Conservation (phyloP, 1,140 invertebrate species). For the Drosophila kurseongensis region DNA sequence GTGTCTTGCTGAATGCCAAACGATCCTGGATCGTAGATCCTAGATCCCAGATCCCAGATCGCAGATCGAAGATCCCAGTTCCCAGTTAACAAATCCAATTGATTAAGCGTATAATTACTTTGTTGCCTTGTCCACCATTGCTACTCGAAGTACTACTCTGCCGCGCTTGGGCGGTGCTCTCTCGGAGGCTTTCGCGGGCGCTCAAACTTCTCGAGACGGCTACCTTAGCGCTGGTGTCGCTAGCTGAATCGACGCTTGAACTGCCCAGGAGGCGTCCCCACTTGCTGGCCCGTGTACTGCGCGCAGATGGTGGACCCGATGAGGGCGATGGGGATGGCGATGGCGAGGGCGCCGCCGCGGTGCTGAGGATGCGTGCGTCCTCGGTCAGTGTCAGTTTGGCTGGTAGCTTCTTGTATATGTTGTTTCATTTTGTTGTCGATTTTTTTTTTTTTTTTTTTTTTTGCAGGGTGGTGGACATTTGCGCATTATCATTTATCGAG, state of each 20-base stretch:
- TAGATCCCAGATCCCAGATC: neutral
- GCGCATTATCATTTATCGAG: slow-evolving; percentile 18
- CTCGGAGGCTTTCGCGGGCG: slow-evolving; percentile 87
- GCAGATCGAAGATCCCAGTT: neutral
- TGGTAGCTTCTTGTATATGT: slow-evolving; percentile 84
- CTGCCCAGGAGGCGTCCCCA: slow-evolving; percentile 93
- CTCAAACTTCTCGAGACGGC: slow-evolving; percentile 89
- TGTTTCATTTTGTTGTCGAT: slow-evolving; percentile 16
- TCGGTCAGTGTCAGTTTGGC: slow-evolving; percentile 84
- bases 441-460: neutral
- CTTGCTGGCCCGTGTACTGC: slow-evolving; percentile 87
- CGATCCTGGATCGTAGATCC: slow-evolving; percentile 1
- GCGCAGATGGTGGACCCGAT: slow-evolving; percentile 85
- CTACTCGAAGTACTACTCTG: slow-evolving; percentile 85
- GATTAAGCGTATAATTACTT: slow-evolving; percentile 85
- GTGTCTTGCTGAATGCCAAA: slow-evolving; percentile 5
- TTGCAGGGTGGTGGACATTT: neutral
- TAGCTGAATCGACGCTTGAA: slow-evolving; percentile 88
- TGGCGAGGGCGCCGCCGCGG: slow-evolving; percentile 85
- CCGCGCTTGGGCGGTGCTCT: slow-evolving; percentile 85
- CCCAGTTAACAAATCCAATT: slow-evolving; percentile 3
- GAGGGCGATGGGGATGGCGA: slow-evolving; percentile 87
- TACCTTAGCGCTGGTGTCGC: slow-evolving; percentile 85
- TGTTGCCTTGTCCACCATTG: slow-evolving; percentile 87
- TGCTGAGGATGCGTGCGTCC: slow-evolving; percentile 84